Conservation (phyloP, 2,113 vertebrate genomes). For the Pan paniscus region DNA sequence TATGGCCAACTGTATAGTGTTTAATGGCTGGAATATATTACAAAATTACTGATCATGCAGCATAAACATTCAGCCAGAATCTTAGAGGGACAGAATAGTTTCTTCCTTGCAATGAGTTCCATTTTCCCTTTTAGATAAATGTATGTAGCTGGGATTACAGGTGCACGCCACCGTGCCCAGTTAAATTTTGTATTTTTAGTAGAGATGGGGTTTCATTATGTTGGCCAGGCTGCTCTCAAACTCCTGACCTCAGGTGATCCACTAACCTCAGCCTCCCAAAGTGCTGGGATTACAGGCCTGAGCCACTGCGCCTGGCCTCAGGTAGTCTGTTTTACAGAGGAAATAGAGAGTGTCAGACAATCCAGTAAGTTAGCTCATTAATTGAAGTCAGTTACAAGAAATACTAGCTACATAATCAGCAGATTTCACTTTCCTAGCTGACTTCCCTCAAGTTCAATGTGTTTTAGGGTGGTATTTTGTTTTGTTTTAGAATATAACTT, state of each 20-base stretch:
- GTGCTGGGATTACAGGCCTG: too few relatives aligned
- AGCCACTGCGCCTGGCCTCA: background rate
- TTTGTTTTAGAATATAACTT: conserved; percentile 7
- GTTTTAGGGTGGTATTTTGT: background rate
- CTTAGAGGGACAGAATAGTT: background rate
- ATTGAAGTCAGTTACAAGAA: background rate
- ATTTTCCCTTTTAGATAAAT: conserved; percentile 9
- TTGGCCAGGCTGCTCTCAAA: too few relatives aligned
- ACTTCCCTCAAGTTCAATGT: background rate
- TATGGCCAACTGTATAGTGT: background rate
- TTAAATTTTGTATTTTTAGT: too few relatives aligned
- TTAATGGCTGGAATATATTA: conserved; percentile 35
- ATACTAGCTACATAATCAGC: background rate
- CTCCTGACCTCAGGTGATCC: too few relatives aligned
- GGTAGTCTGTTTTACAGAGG: background rate
- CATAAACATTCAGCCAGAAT: conserved; percentile 25
- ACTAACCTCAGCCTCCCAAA: too few relatives aligned
- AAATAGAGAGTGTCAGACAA: background rate
- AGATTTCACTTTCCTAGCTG: background rate
- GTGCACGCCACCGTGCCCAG: too few relatives aligned
- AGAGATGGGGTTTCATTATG: too few relatives aligned
- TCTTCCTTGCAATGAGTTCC: background rate
- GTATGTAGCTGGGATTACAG: too few relatives aligned
- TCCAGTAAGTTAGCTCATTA: background rate
- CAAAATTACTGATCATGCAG: conserved; percentile 41